Evolutionary conservation across 2,797 vertebrate species (phyloP), one percentile per base, ranked within the genome.

Genomic region (Hippopotamyrus pictus): DNA sequence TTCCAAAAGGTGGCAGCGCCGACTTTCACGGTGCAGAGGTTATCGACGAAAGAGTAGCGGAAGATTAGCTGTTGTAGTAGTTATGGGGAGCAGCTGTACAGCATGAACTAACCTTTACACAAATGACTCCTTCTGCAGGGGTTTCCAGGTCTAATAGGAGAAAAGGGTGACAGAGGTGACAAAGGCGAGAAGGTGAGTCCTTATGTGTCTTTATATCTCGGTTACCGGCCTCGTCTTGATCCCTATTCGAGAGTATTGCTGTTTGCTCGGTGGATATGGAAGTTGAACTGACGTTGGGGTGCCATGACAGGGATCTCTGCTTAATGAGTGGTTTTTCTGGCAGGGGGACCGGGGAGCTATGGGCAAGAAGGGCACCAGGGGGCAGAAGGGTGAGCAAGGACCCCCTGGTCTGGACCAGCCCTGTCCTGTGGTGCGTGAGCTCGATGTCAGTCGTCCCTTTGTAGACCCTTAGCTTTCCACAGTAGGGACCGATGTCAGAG

Each of bases 311-410:
- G 41, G 48, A 44, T 54, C 54, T 88, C 82, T 17, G 86, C 11
- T 46, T 29, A 51, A 25, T 46, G 29, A 11, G 9, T 11, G 37
- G 0, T 54, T 6, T 7, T 73, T 53, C 87, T 84, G 14, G 83
- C 93, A 97, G 97, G 97, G 97, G 0, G 96, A 97, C 29, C 93
- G 96, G 91, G 96, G 97, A n/a, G 88, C 96, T 14, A 95, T 96
- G 0, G 96, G 97, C 3, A 95, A 96, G 91, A 96, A 96, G 93
- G 97, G 97, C 59, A 93, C 96, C 89, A 97, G 97, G 90, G 97
- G 97, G 62, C 96, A 96, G 92, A 97, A 97, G 90, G 97, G 97
- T 14, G 97, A 97, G 11, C 97, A 97, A 0, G 97, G 97, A 4
- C 96, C 97, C 0, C 97, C 97, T 0, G 97, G 97, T 90, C 93